Percentiles rank a stretch among this genome's conserved stretches.
Conservation (phyloP, 92 coral and sea anemone genomes). For the Porites divaricata region DNA sequence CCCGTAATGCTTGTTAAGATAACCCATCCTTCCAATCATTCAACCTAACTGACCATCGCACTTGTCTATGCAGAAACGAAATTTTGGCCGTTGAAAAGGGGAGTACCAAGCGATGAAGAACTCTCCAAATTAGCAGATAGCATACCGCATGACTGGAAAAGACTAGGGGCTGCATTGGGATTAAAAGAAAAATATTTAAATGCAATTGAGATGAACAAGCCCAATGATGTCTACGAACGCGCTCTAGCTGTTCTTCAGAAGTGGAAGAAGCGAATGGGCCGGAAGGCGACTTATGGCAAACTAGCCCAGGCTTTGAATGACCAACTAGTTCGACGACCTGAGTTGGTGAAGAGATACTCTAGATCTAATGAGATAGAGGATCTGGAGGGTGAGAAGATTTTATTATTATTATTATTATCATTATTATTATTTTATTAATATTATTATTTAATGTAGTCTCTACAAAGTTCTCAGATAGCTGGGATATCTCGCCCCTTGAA, state of each 20-base stretch:
- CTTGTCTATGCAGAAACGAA: not conserved
- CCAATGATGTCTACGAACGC: slow-evolving; percentile 15
- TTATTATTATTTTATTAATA: not conserved
- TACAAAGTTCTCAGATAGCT: not conserved
- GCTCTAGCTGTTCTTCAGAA: slow-evolving; percentile 27
- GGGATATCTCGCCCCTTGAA: too few relatives aligned
- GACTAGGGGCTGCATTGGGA: slow-evolving; percentile 12
- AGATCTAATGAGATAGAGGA: not conserved
- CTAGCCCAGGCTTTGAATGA: slow-evolving; percentile 21
- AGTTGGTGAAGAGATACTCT: slow-evolving; percentile 3
- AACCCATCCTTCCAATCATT: not conserved
- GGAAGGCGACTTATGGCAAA: slow-evolving; percentile 8
- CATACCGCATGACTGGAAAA: slow-evolving; percentile 24
- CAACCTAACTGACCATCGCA: too few relatives aligned
- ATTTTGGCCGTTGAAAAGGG: slow-evolving; percentile 31
- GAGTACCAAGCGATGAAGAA: slow-evolving; percentile 16
- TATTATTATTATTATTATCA: too few relatives aligned
- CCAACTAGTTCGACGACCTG: slow-evolving; percentile 23
- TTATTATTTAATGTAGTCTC: not conserved
- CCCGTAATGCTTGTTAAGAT: not conserved
- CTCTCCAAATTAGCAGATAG: not conserved
- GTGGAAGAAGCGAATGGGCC: slow-evolving; percentile 21
- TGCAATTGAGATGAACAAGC: not conserved
- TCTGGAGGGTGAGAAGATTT: not conserved
- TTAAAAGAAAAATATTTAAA: slow-evolving; percentile 18